A percentile compares a stretch with the other conserved stretches of the same genome.
phyloP scores from a whole-genome alignment of 2,888 invertebrate genomes.

The Drosophila maculinotata region DNA sequence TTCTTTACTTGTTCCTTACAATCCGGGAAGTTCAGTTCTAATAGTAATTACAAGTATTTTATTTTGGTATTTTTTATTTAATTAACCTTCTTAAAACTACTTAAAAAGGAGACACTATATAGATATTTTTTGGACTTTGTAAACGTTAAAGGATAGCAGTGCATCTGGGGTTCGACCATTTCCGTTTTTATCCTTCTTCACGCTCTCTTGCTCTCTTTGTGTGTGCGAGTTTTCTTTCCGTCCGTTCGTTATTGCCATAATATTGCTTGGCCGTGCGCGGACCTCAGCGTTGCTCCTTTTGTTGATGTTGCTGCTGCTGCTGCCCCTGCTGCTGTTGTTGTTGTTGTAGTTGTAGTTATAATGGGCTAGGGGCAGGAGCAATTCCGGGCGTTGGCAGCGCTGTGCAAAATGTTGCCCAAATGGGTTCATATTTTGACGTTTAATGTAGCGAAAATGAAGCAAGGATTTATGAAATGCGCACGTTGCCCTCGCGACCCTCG shows the following conservation, averaged over 20 bases:
- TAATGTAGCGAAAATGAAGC: slow-evolving; percentile 85
- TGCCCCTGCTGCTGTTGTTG: slow-evolving; percentile 16
- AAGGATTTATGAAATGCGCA: slow-evolving; percentile 80
- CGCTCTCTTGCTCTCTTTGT: slow-evolving; percentile 14
- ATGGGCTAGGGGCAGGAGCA: slow-evolving; percentile 51
- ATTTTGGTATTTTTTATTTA: no score
- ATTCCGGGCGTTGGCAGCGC: slow-evolving; percentile 20
- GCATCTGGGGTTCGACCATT: slow-evolving; percentile 26
- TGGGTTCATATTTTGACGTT: slow-evolving; percentile 84
- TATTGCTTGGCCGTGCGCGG: slow-evolving; percentile 65
- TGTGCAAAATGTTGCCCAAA: slow-evolving; percentile 79
- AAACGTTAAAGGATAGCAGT: background rate
- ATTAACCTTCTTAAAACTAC: background rate
- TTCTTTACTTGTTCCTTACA: background rate
- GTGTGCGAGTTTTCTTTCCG: slow-evolving; percentile 57
- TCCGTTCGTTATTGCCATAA: slow-evolving; percentile 68
- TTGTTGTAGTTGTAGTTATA: slow-evolving; percentile 46
- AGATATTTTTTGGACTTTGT: no score
- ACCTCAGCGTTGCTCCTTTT: slow-evolving; percentile 38
- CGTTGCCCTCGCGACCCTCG: slow-evolving; percentile 68
- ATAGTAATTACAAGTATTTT: no score
- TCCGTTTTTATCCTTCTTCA: slow-evolving; percentile 2
- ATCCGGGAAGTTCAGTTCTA: background rate
- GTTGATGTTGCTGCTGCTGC: slow-evolving; percentile 32
- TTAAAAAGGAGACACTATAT: no score